phyloP scores from a whole-genome alignment of 2,797 vertebrate genomes.

The Nasua narica region DNA sequence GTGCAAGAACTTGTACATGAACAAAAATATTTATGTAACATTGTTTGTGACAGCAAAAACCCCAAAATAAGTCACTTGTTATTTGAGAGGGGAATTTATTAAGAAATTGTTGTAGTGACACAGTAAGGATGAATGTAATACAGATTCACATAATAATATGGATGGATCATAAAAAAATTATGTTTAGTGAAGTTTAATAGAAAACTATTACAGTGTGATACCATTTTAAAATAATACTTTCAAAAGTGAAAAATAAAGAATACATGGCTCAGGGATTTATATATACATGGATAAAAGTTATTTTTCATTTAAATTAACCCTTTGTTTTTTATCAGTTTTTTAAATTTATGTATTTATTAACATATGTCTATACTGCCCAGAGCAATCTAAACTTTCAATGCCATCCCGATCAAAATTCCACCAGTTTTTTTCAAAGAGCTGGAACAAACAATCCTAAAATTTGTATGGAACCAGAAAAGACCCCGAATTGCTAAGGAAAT shows the following conservation, averaged over 20 bases:
- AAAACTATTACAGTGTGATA: neutral
- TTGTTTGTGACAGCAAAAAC: neutral
- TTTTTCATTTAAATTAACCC: neutral
- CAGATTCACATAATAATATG: neutral
- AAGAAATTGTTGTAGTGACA: neutral
- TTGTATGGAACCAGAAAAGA: no score
- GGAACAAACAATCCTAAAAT: no score
- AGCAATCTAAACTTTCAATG: no score
- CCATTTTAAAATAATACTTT: neutral
- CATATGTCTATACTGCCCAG: no score
- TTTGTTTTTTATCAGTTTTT: neutral
- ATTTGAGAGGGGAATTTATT: neutral
- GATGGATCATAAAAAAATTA: neutral
- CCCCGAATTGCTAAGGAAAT: no score
- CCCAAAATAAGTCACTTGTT: neutral
- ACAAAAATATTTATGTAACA: neutral
- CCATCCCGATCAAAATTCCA: no score
- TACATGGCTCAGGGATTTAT: neutral
- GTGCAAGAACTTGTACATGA: neutral
- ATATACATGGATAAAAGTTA: neutral
- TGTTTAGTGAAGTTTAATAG: neutral
- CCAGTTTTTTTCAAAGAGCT: no score
- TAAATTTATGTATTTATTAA: neutral
- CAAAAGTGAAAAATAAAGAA: constrained; percentile 14
- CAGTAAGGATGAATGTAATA: neutral